phyloP scores from a whole-genome alignment of 2,888 invertebrate species.

The Baronia brevicornis region DNA sequence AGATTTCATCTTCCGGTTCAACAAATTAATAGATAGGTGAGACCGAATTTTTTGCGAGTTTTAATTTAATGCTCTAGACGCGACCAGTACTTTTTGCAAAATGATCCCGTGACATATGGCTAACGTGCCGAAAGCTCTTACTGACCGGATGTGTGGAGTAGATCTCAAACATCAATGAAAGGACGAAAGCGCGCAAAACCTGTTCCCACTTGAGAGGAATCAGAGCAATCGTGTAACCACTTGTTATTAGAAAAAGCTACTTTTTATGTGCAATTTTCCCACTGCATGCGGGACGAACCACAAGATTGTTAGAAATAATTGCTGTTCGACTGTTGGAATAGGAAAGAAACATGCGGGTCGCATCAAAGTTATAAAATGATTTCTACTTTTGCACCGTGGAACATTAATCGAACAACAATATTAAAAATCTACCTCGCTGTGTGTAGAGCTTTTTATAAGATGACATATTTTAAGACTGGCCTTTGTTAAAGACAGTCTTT shows the following conservation, averaged over 20 bases:
- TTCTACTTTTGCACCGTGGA: conserved; percentile 29
- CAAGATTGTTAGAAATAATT: conserved; percentile 69
- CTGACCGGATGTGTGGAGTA: conserved; percentile 48
- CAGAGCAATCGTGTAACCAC: conserved; percentile 35
- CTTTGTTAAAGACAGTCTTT: conserved; percentile 52
- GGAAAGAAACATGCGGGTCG: conserved; percentile 54
- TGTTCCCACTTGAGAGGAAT: conserved; percentile 46
- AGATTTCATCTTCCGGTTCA: conserved; percentile 73
- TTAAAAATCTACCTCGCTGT: conserved; percentile 38
- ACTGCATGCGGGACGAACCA: conserved; percentile 62
- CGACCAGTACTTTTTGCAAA: conserved; percentile 46
- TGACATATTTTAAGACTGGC: conserved; percentile 58
- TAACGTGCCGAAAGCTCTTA: conserved; percentile 27
- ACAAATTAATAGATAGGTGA: conserved; percentile 61
- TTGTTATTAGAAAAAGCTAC: conserved; percentile 55
- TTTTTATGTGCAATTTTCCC: conserved; percentile 62
- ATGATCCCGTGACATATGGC: conserved; percentile 49
- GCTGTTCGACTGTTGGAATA: conserved; percentile 49
- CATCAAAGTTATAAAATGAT: conserved; percentile 33
- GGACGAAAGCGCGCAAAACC: conserved; percentile 29
- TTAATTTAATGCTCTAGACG: conserved; percentile 42
- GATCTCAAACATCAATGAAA: conserved; percentile 33
- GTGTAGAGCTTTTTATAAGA: conserved; percentile 35
- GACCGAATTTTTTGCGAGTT: conserved; percentile 47
- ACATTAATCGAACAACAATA: conserved; percentile 35